Percentiles rank a stretch among this genome's conserved stretches.
Evolutionary conservation across 2,797 vertebrate genomes (phyloP).

Genomic region (Lepidocolaptes lacrymiger): DNA sequence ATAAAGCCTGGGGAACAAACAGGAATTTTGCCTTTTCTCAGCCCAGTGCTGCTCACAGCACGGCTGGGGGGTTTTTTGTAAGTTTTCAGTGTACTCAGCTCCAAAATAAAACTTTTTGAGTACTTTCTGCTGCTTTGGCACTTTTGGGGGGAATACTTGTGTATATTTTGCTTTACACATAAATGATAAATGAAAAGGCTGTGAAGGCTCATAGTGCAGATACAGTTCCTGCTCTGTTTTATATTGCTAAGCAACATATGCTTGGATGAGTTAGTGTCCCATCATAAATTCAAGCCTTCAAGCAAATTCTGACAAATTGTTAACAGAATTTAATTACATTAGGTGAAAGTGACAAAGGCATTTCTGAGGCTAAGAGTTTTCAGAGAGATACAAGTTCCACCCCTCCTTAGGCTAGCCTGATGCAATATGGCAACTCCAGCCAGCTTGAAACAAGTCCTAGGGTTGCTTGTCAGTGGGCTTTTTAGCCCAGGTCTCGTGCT

Average conservation of each 20-base stretch:
- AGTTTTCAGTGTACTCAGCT: too few relatives aligned
- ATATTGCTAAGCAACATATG: not conserved
- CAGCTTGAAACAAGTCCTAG: not conserved
- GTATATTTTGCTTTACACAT: not conserved
- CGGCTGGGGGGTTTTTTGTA: too few relatives aligned
- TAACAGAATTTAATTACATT: not conserved
- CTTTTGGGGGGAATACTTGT: too few relatives aligned
- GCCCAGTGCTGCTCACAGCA: too few relatives aligned
- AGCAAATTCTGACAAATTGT: not conserved
- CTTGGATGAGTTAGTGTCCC: not conserved
- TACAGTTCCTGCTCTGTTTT: not conserved
- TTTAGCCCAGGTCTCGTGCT: not conserved
- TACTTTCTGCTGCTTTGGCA: too few relatives aligned
- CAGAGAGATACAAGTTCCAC: not conserved
- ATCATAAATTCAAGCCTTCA: not conserved
- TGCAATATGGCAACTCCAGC: fast-evolving
- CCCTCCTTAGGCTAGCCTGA: not conserved
- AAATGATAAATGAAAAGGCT: not conserved
- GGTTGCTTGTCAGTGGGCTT: not conserved
- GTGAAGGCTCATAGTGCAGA: not conserved
- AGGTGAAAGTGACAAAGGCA: not conserved
- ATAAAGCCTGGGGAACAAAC: too few relatives aligned
- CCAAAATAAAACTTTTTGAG: too few relatives aligned
- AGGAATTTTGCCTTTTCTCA: too few relatives aligned
- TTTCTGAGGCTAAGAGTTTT: not conserved